A percentile compares a stretch with the other conserved stretches of the same genome.
Conservation (phyloP, 35 echinoderm and acorn worm species). For the Heliocidaris tuberculata region DNA sequence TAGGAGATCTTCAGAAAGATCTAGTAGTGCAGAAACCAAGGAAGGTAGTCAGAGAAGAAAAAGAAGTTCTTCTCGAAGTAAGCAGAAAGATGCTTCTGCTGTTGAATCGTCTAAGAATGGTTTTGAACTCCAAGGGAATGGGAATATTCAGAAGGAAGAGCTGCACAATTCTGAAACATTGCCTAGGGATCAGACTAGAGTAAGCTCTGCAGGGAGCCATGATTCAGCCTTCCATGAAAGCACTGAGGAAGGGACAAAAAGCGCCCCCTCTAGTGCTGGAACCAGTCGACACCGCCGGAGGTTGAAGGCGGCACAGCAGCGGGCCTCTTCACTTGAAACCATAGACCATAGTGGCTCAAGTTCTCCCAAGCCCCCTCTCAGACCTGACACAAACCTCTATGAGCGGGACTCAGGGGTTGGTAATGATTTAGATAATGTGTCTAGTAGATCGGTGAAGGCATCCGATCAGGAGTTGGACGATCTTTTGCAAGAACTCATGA, state of each 20-base stretch:
- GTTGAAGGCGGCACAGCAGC: conserved; percentile 24
- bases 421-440: background rate
- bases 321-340: conserved; percentile 22
- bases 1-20: background rate
- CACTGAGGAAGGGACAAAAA: conserved; percentile 17
- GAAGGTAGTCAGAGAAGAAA: background rate
- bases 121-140: background rate
- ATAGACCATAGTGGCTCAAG: background rate
- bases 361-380: background rate
- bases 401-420: conserved; percentile 14
- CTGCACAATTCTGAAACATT: background rate
- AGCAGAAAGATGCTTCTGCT: background rate
- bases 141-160: background rate
- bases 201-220: background rate
- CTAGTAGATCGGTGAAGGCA: background rate
- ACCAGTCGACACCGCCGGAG: conserved; percentile 10
- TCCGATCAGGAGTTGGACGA: conserved; percentile 22
- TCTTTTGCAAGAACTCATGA: conserved; percentile 34
- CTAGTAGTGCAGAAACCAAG: background rate
- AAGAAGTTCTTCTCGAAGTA: background rate
- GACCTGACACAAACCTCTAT: background rate
- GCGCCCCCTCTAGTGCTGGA: conserved; percentile 18
- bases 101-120: background rate
- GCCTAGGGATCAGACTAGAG: background rate
- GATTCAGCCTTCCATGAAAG: conserved; percentile 29